Evolutionary conservation across 2,888 invertebrate species (phyloP), one percentile per base, ranked within the genome.

Genomic region (Drosophila barbarae): DNA sequence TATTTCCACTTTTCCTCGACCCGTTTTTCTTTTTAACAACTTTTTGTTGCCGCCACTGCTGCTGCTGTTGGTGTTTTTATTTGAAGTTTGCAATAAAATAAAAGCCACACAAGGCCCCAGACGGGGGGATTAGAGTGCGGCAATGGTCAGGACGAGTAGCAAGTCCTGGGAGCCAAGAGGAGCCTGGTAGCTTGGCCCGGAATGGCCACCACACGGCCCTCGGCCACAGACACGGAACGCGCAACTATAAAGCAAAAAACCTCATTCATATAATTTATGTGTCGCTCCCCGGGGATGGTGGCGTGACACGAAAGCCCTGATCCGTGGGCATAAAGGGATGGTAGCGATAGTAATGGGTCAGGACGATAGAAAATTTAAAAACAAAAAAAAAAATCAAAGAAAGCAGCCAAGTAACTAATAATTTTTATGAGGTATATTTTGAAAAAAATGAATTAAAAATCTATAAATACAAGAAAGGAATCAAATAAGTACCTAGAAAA

Each of bases 61-160:
- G 51, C 15, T 35, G 42, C 39, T 41, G 42, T n/a, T 35, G 41
- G 36, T 41, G 55, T 64, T 63, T 84, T 84, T 77, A 71, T 82
- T 79, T 71, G 67, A 72, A 76, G 71, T 72, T 82, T 76, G 84
- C 60, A 79, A 79, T 79, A 79, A 79, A 79, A 79, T 79, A 82
- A 84, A 79, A 84, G 84, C 76, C 79, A 56, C 80, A 71, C 74
- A 58, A 57, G 56, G 55, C 68, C 68, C 57, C 58, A 53, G 65
- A 32, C 57, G 28, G 63, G 65, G 46, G 61, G 51, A 64, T 64
- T 50, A 50, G 46, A 32, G 41, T 35, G 49, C 63, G 23, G 23
- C 41, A 34, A 28, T 28, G 42, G 59, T 32, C 59, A 67, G 36
- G 38, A 32, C 47, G 36, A 32, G 46, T 6, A 41, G 34, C 30